phyloP scores from a whole-genome alignment of 2,797 vertebrate species.

The Macroramphosus scolopax region DNA sequence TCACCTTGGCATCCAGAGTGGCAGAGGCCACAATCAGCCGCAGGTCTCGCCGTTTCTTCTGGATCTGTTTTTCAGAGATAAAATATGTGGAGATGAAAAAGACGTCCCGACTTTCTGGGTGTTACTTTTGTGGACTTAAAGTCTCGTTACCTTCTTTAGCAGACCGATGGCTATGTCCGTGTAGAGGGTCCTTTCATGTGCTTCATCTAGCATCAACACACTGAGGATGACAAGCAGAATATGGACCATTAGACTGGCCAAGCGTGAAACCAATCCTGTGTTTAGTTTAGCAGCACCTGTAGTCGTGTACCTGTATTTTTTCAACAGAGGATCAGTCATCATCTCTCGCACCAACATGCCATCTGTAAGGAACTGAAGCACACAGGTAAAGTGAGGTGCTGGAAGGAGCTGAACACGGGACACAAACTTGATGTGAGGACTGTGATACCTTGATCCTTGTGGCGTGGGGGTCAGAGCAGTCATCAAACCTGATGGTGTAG shows the following conservation, averaged over 20 bases:
- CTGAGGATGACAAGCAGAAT: slow-evolving; percentile 64
- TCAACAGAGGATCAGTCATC: slow-evolving; percentile 97
- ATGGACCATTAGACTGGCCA: neutral
- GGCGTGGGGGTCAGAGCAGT: slow-evolving; percentile 89
- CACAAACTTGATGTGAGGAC: neutral
- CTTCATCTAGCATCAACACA: slow-evolving; percentile 95
- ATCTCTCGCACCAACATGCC: slow-evolving; percentile 98
- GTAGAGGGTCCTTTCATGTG: slow-evolving; percentile 95
- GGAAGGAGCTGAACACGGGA: neutral
- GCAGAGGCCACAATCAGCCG: slow-evolving; percentile 94
- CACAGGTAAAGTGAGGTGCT: slow-evolving; percentile 3
- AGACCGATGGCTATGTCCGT: slow-evolving; percentile 97
- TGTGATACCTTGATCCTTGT: slow-evolving; percentile 92
- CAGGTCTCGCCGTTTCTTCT: slow-evolving; percentile 94
- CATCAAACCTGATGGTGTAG: slow-evolving; percentile 96
- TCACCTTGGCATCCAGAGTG: slow-evolving; percentile 96
- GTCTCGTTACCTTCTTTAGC: slow-evolving; percentile 88
- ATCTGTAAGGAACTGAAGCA: slow-evolving; percentile 91
- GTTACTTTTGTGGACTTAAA: neutral
- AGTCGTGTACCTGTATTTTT: slow-evolving; percentile 89
- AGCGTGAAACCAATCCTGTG: neutral
- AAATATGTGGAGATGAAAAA: neutral
- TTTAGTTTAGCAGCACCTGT: neutral
- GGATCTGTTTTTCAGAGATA: slow-evolving; percentile 77
- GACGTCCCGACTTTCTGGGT: neutral